Conservation (phyloP, 2,888 invertebrate species). For the Drosophila lacicola region DNA sequence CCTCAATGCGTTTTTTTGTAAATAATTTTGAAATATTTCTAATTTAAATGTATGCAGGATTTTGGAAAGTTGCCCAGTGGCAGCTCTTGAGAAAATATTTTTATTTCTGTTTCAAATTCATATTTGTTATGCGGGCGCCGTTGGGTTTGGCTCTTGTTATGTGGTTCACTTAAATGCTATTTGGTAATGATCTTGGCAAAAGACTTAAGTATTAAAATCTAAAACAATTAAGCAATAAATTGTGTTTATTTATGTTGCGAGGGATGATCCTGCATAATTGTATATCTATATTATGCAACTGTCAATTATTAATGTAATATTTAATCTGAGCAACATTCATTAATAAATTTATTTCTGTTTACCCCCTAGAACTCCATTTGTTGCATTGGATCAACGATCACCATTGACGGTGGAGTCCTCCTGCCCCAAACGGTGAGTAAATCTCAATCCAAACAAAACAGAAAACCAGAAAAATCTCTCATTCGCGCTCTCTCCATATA, state of each 20-base stretch:
- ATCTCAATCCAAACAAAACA: not conserved
- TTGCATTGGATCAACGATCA: slow-evolving; percentile 85
- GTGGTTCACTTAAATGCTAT: not conserved
- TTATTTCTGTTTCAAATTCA: slow-evolving; percentile 6
- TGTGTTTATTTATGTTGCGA: not conserved
- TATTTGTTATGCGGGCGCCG: slow-evolving; percentile 47
- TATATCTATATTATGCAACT: not conserved
- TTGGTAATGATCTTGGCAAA: slow-evolving; percentile 33
- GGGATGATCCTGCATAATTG: not conserved
- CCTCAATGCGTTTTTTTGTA: not conserved
- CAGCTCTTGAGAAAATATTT: not conserved
- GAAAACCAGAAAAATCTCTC: not conserved
- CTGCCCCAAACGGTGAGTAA: slow-evolving; percentile 84
- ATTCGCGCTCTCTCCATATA: not conserved
- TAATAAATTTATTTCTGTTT: not conserved
- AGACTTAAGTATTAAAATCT: not conserved
- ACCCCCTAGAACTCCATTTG: slow-evolving; percentile 83
- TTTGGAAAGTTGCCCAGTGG: slow-evolving; percentile 6
- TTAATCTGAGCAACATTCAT: not conserved
- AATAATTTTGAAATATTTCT: not conserved
- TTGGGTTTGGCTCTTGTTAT: slow-evolving; percentile 1
- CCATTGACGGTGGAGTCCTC: slow-evolving; percentile 85
- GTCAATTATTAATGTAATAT: not conserved
- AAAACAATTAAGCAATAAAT: not conserved
- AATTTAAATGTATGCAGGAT: too few relatives aligned